Conservation (phyloP, 2,113 vertebrate species). For the Indicator maculatus region DNA sequence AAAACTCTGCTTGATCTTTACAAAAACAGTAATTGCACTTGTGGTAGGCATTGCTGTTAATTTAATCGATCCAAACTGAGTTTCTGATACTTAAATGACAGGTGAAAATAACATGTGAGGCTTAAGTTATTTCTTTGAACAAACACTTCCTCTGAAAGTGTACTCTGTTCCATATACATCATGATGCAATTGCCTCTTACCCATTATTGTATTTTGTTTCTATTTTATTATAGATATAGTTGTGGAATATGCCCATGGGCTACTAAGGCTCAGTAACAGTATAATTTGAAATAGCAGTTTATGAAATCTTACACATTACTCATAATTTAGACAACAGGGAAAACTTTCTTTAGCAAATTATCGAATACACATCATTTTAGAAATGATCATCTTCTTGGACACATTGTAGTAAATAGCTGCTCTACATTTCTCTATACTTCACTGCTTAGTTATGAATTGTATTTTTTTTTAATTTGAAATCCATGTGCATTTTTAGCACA, state of each 20-base stretch:
- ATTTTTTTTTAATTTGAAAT: background rate
- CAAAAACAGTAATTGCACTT: background rate
- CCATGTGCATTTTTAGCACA: background rate
- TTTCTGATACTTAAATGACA: slow-evolving; percentile 12
- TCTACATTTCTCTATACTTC: slow-evolving; percentile 10
- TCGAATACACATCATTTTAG: slow-evolving; percentile 25
- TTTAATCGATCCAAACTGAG: slow-evolving; percentile 43
- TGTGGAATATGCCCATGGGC: slow-evolving; percentile 28
- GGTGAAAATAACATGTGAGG: background rate
- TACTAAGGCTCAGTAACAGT: background rate
- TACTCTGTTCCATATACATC: background rate
- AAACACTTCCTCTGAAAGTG: slow-evolving; percentile 35
- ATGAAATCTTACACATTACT: background rate
- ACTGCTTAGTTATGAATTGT: background rate
- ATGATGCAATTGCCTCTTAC: slow-evolving; percentile 11
- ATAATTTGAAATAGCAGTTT: background rate
- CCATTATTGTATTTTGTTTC: background rate
- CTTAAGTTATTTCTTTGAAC: background rate
- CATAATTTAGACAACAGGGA: background rate
- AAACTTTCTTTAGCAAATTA: background rate
- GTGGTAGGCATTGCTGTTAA: background rate
- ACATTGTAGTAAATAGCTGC: background rate
- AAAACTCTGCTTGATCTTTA: slow-evolving; percentile 38
- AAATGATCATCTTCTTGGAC: background rate
- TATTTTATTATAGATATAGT: background rate